Base-by-base conservation (phyloP, 1,140 invertebrate species). In the Rhopalosiphum maidis region DNA sequence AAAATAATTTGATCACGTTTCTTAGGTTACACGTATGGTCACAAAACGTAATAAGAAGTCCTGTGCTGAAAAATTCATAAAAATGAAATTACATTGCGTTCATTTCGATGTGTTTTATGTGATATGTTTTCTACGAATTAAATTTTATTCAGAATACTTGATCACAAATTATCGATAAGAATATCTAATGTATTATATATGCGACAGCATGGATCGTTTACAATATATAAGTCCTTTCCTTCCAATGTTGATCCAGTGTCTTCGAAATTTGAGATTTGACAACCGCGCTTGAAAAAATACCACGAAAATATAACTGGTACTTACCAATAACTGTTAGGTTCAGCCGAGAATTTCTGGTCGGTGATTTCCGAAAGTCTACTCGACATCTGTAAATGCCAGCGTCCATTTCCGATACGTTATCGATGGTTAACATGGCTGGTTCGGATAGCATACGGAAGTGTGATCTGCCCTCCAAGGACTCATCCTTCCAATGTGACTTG, bases 251-350 rank as follows among this genome's bases (percentile, higher is more conserved):
- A 9, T 60, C 25, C 55, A 4, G 25, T 68, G 25, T 60, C 25
- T 30, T 25, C 8, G 25, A 9, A 25, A 15, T 30, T 68, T 30
- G 25, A 0, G 9, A 60, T 25, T 30, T 8, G 25, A 30, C 8
- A 68, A n/a, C 4, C 11, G 11, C 9, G 3, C 9, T 15, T 9
- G 30, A 11, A 68, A 60, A 7, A 60, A 30, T 11, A 68, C 25
- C 15, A 77, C 60, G 9, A 85, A 41, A 37, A 43, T 9, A 23
- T 7, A 41, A 43, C 9, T 30, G 30, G 25, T 37, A 97, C 97
- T 97, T 95, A 98, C 98, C 97, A 94, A 98, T 97, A 94, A 98
- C 97, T 94, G 97, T 97, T 93, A 98, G 96, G 94, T 97, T 96
- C 94, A 98, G 96, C 94, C 97, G 97, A 94, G 97, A 97, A 95